These are phyloP conservation scores for Acronicta alni DNA, from an alignment of 2,888 invertebrate species.

Conservation along the genomic window DNA sequence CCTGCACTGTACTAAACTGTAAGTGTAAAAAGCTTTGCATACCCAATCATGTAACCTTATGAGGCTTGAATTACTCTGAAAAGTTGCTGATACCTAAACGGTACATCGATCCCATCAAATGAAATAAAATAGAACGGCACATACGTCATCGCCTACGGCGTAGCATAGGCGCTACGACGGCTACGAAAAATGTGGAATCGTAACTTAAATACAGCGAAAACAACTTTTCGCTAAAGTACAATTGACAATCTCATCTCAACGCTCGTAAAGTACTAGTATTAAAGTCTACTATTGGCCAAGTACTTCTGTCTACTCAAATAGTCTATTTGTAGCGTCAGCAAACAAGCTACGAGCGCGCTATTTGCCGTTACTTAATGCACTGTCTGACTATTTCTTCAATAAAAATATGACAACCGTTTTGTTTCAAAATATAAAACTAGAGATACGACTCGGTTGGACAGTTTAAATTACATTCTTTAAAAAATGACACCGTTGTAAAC, in stretches of 20 bases:
- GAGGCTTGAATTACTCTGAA: too few species aligned
- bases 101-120: too few species aligned
- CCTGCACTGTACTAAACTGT: too few species aligned
- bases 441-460: background rate
- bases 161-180: background rate
- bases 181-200: background rate
- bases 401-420: background rate
- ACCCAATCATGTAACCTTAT: too few species aligned
- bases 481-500: slow-evolving; percentile 13
- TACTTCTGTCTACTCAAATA: slow-evolving; percentile 7
- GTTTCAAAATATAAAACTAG: background rate
- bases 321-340: slow-evolving; percentile 3
- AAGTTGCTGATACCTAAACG: too few species aligned
- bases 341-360: slow-evolving; percentile 3
- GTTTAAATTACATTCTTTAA: slow-evolving; percentile 3
- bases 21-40: too few species aligned
- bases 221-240: background rate
- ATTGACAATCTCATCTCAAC: background rate
- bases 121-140: too few species aligned
- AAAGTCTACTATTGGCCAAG: slow-evolving; percentile 1
- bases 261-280: background rate
- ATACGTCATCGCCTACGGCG: background rate
- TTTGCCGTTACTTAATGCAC: slow-evolving; percentile 6
- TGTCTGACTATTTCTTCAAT: background rate
- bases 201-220: background rate